Percentiles rank a stretch among this genome's conserved stretches.
These are phyloP conservation scores for Periophthalmus modestus DNA, from an alignment of 2,113 vertebrate species.

Conservation along the genomic window DNA sequence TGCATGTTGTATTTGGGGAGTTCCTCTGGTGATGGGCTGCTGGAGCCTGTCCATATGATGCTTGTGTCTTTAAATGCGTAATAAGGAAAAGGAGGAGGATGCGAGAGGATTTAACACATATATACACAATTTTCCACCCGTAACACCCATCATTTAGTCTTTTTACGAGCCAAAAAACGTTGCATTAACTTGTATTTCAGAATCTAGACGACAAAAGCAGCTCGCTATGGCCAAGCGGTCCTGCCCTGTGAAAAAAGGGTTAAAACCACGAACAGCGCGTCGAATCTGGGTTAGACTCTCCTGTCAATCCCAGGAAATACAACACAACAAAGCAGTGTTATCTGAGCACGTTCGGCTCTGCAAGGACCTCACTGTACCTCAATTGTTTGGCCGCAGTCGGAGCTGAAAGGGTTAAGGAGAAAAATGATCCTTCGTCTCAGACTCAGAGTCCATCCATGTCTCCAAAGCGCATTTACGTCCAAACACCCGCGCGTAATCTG, in stretches of 20 bases:
- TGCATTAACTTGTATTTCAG: conserved; percentile 7
- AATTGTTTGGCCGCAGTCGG: conserved; percentile 70
- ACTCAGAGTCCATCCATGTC: conserved; percentile 66
- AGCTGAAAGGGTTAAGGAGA: conserved; percentile 74
- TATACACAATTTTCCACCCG: conserved; percentile 24
- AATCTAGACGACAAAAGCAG: conserved; percentile 23
- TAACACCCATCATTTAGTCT: not conserved
- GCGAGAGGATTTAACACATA: conserved; percentile 7
- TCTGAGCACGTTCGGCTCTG: not conserved
- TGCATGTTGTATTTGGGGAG: not conserved
- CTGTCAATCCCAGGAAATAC: not conserved
- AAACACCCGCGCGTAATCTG: conserved; percentile 2
- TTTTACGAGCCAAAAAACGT: not conserved
- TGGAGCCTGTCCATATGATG: not conserved
- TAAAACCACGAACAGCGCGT: not conserved
- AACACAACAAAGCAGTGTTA: not conserved
- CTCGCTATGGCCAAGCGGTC: conserved; percentile 3
- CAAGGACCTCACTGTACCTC: conserved; percentile 72
- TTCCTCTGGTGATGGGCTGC: not conserved
- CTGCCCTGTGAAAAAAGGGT: not conserved
- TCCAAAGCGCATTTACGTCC: conserved; percentile 4
- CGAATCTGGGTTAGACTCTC: not conserved
- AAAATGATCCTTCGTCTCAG: conserved; percentile 77
- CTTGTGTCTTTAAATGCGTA: conserved; percentile 12
- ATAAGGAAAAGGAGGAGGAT: conserved; percentile 30